A percentile compares a stretch with the other conserved stretches of the same genome.
Conservation (phyloP, 2,888 invertebrate species). For the Tinea semifulvella region DNA sequence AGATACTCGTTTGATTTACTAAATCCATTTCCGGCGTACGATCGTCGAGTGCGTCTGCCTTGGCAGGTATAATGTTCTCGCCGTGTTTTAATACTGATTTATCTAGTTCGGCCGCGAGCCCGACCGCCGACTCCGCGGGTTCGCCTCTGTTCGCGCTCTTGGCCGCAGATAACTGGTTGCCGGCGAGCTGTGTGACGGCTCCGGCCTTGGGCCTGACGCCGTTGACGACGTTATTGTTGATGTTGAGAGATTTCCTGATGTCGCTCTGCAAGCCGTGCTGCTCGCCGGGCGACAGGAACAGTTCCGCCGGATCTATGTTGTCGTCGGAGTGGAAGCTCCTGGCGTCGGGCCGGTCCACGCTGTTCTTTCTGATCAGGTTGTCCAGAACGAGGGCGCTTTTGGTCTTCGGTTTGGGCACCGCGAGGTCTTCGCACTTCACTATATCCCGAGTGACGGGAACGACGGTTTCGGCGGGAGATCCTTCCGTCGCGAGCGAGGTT, state of each 20-base stretch:
- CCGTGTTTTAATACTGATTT: slow-evolving; percentile 54
- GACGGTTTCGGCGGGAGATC: background rate
- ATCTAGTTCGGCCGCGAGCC: slow-evolving; percentile 26
- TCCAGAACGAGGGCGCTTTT: slow-evolving; percentile 63
- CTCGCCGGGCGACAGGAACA: slow-evolving; percentile 51
- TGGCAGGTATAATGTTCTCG: slow-evolving; percentile 29
- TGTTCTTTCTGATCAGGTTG: slow-evolving; percentile 65
- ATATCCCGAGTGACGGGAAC: background rate
- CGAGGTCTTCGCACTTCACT: slow-evolving; percentile 12
- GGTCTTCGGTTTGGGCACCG: slow-evolving; percentile 46
- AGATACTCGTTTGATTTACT: background rate
- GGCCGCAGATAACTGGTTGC: slow-evolving; percentile 40
- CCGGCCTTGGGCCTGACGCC: slow-evolving; percentile 46
- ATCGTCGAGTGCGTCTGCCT: slow-evolving; percentile 25
- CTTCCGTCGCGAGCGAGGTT: too few species aligned
- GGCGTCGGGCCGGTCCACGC: slow-evolving; percentile 58
- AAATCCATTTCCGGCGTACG: background rate
- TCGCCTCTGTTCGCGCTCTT: too few species aligned
- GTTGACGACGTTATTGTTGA: slow-evolving; percentile 40
- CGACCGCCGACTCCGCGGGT: slow-evolving; percentile 42
- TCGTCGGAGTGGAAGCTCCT: slow-evolving; percentile 44
- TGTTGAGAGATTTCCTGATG: slow-evolving; percentile 53
- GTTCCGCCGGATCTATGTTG: slow-evolving; percentile 51
- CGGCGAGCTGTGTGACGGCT: slow-evolving; percentile 49
- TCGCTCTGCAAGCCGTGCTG: slow-evolving; percentile 36